Base-by-base conservation (phyloP, 35 echinoderm and acorn worm species). In the Lytechinus variegatus region DNA sequence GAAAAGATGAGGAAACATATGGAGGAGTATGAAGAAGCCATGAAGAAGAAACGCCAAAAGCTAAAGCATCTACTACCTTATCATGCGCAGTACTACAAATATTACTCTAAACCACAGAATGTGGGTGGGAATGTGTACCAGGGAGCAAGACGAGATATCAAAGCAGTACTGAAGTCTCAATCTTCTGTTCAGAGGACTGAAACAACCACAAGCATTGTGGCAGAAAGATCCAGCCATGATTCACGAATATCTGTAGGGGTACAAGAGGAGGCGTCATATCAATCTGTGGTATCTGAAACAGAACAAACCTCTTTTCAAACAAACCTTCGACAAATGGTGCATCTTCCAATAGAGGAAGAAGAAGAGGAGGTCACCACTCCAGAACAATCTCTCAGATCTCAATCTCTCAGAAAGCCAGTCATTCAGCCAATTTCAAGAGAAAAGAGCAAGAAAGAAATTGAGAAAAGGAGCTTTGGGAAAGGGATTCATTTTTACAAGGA, bases 21-120 rank as follows among this genome's bases (percentile, higher is more conserved):
- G 60, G 96, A 98, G 12, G 61, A 94, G 16, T 98, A 97, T 29
- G 96, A 95, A 24, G 93, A 97, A 55, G 66, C 96, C 54, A 95
- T 87, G 92, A 53, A 94, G 51, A 95, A 27, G 19, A 94, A 95
- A 71, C 16, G 60, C 24, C 91, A 57, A 8, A 92, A 93, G 11
- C 6, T 87, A 14, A 94, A 86, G 33, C 91, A 61, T 54, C 87
- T 96, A 28, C n/a, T 97, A 16, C 96, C 97, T 0, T 88, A 89
- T 16, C 95, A 97, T 14, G 28, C 96, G 3, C 53, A 60, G 14
- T 95, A 92, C 54, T 98, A 94, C 92, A 54, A 86, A 0, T 97
- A 96, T 55, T 97, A 97, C 87, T 61, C 21, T 54, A 94, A 60
- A 61, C 91, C 27, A 19, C 86, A 94, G 24, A 55, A 96, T 57